Conservation (phyloP, 1,140 invertebrate species). For the Chrysomallon squamiferum region DNA sequence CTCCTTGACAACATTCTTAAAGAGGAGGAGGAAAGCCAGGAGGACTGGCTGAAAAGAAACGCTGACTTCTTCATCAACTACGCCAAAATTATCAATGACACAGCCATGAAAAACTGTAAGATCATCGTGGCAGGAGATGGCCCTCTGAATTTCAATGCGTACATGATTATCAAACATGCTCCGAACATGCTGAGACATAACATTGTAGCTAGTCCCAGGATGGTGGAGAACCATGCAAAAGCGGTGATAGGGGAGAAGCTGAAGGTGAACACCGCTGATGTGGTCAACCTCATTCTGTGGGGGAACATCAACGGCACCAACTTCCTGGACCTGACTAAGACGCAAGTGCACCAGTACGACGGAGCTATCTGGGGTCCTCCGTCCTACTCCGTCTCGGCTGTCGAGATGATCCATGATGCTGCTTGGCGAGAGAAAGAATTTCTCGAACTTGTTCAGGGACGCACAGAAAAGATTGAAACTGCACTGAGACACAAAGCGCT, state of each 20-base stretch:
- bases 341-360: constrained; percentile 55
- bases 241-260: constrained; percentile 51
- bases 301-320: constrained; percentile 52
- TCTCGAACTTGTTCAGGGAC: constrained; percentile 32
- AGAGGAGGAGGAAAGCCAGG: constrained; percentile 34
- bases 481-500: constrained; percentile 31
- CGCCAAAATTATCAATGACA: constrained; percentile 49
- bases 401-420: constrained; percentile 55
- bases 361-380: constrained; percentile 60
- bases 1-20: constrained; percentile 50
- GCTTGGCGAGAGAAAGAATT: constrained; percentile 59
- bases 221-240: constrained; percentile 59
- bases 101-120: constrained; percentile 37
- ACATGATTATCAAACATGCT: constrained; percentile 52
- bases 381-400: constrained; percentile 48
- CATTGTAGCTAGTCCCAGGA: constrained; percentile 48
- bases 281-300: constrained; percentile 60
- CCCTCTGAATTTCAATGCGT: constrained; percentile 55
- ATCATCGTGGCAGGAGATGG: constrained; percentile 53
- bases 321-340: constrained; percentile 47
- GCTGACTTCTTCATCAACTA: constrained; percentile 45
- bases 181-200: constrained; percentile 52
- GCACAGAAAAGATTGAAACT: constrained; percentile 20
- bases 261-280: constrained; percentile 51
- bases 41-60: constrained; percentile 50